Percentiles rank a stretch among this genome's conserved stretches.
Conservation (phyloP, 2,888 invertebrate species). For the Epiblema foenella region DNA sequence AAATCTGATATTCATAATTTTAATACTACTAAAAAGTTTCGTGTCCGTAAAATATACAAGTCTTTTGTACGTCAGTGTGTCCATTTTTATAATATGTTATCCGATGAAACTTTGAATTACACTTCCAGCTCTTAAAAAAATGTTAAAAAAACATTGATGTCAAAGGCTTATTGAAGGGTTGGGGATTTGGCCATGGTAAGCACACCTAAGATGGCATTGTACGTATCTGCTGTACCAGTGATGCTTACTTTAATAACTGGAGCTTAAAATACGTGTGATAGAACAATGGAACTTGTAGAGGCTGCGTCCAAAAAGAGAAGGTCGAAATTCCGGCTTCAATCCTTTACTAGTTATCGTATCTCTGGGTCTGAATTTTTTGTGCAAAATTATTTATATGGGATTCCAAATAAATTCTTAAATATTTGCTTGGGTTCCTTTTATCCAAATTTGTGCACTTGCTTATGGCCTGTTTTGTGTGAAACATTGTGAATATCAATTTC, state of each 20-base stretch:
- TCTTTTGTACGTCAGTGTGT: too few relatives aligned
- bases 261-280: slow-evolving; percentile 29
- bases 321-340: slow-evolving; percentile 28
- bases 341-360: slow-evolving; percentile 12
- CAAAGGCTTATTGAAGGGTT: too few relatives aligned
- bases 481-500: slow-evolving; percentile 51
- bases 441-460: neutral
- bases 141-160: too few relatives aligned
- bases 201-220: slow-evolving; percentile 29
- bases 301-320: slow-evolving; percentile 26
- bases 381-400: too few relatives aligned
- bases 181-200: too few relatives aligned
- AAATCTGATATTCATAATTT: too few relatives aligned
- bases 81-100: too few relatives aligned
- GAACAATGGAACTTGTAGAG: neutral
- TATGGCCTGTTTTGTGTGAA: slow-evolving; percentile 28
- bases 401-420: slow-evolving; percentile 24
- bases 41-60: too few relatives aligned
- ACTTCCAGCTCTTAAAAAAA: too few relatives aligned
- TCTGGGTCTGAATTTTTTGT: slow-evolving; percentile 9
- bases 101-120: too few relatives aligned
- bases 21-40: too few relatives aligned
- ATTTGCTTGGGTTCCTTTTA: neutral
- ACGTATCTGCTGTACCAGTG: neutral
- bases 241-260: slow-evolving; percentile 27